These are phyloP conservation scores for Ctenopoma multispine DNA, from an alignment of 2,797 vertebrate species.

Conservation along the genomic window DNA sequence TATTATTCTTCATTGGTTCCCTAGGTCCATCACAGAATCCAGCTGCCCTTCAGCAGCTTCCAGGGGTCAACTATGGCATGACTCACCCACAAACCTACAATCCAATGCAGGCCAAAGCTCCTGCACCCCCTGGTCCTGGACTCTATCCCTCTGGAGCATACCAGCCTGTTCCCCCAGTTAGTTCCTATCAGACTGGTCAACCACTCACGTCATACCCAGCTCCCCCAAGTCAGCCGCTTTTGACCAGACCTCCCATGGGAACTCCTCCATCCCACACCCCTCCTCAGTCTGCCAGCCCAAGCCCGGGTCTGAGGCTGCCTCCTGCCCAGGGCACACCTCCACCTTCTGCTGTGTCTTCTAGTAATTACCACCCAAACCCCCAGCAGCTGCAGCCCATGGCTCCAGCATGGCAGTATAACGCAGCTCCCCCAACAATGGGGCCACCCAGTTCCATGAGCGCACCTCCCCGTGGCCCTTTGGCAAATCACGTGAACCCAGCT, in stretches of 20 bases:
- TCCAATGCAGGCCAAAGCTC: slow-evolving; percentile 84
- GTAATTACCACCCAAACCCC: slow-evolving; percentile 82
- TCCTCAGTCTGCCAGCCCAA: slow-evolving; percentile 78
- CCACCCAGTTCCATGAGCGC: slow-evolving; percentile 66
- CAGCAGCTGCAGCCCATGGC: slow-evolving; percentile 72
- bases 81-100: slow-evolving; percentile 83
- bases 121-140: slow-evolving; percentile 81
- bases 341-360: slow-evolving; percentile 78
- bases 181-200: slow-evolving; percentile 78
- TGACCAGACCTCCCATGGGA: slow-evolving; percentile 83
- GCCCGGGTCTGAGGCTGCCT: slow-evolving; percentile 75
- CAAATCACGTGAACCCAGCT: slow-evolving; percentile 81
- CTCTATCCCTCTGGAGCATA: slow-evolving; percentile 84
- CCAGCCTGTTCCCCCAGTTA: slow-evolving; percentile 82
- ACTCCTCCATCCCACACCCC: slow-evolving; percentile 75
- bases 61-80: slow-evolving; percentile 83
- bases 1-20: slow-evolving; percentile 19
- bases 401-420: slow-evolving; percentile 87
- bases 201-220: slow-evolving; percentile 81
- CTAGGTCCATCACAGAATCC: slow-evolving; percentile 92
- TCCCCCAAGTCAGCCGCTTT: slow-evolving; percentile 77
- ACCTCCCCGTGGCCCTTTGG: slow-evolving; percentile 67
- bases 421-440: slow-evolving; percentile 65
- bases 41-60: slow-evolving; percentile 84
- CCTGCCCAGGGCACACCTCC: slow-evolving; percentile 83